These are phyloP conservation scores for Samia ricini DNA, from an alignment of 1,140 invertebrate genomes.

Conservation along the genomic window DNA sequence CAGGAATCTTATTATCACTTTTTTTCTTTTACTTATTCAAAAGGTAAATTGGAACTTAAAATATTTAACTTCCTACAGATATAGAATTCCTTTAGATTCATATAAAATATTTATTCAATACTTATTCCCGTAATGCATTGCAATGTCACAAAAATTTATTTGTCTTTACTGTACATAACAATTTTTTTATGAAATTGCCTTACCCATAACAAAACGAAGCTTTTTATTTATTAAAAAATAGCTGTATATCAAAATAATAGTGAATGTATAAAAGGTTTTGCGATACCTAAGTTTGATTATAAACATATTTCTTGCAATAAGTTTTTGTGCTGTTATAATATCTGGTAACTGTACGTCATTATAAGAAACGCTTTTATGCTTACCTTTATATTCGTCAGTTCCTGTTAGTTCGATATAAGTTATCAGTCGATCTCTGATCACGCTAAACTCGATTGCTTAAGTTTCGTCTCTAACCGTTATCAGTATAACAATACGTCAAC, in stretches of 20 bases:
- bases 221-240: neutral
- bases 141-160: too few relatives aligned
- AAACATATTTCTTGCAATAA: too few relatives aligned
- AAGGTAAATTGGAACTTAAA: too few relatives aligned
- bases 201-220: too few relatives aligned
- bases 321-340: slow-evolving; percentile 2
- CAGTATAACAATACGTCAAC: neutral
- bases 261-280: neutral
- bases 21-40: too few relatives aligned
- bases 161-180: too few relatives aligned
- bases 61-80: too few relatives aligned
- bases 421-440: neutral
- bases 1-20: too few relatives aligned
- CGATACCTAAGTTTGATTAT: neutral
- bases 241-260: neutral
- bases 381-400: neutral
- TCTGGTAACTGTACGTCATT: slow-evolving; percentile 18
- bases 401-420: neutral
- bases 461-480: neutral
- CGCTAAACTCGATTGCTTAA: neutral
- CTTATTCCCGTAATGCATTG: too few relatives aligned
- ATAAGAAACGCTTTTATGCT: slow-evolving; percentile 18
- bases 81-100: too few relatives aligned
- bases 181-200: too few relatives aligned
- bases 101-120: too few relatives aligned